Percentiles rank a stretch among this genome's conserved stretches.
Evolutionary conservation across 2,113 vertebrate genomes (phyloP).

Genomic region (Aplodontia rufa): DNA sequence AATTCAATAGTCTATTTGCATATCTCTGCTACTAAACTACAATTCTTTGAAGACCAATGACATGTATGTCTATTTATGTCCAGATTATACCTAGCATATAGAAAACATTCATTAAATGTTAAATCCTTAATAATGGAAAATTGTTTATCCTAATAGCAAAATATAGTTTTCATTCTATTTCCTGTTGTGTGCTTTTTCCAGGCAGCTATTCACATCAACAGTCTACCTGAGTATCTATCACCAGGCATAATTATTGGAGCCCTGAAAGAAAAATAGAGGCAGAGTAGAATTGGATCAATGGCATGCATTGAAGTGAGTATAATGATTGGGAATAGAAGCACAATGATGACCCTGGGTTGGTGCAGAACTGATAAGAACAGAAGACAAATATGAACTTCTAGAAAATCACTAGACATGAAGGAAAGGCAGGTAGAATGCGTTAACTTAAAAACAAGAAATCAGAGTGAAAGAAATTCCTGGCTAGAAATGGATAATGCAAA

Average conservation of each 20-base stretch:
- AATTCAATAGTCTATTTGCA: not conserved
- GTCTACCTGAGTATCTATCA: not conserved
- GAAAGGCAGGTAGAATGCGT: not conserved
- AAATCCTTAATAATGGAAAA: not conserved
- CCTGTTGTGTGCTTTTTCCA: not conserved
- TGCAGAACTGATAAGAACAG: not conserved
- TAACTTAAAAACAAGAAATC: not conserved
- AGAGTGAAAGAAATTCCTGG: not conserved
- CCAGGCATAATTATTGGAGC: not conserved
- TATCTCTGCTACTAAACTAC: not conserved
- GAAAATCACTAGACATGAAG: not conserved
- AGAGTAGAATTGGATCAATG: not conserved
- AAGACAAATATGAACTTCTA: not conserved
- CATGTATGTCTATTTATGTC: not conserved
- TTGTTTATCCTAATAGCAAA: not conserved
- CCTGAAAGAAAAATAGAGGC: not conserved
- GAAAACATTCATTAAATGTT: not conserved
- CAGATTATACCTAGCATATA: not conserved
- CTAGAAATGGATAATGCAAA: not conserved
- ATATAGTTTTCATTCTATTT: not conserved
- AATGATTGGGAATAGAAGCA: not conserved
- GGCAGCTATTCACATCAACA: not conserved
- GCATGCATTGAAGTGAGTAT: accelerated
- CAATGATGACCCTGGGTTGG: accelerated
- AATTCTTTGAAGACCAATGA: not conserved